phyloP scores from a whole-genome alignment of 2,797 vertebrate genomes.

The Hipposideros larvatus region DNA sequence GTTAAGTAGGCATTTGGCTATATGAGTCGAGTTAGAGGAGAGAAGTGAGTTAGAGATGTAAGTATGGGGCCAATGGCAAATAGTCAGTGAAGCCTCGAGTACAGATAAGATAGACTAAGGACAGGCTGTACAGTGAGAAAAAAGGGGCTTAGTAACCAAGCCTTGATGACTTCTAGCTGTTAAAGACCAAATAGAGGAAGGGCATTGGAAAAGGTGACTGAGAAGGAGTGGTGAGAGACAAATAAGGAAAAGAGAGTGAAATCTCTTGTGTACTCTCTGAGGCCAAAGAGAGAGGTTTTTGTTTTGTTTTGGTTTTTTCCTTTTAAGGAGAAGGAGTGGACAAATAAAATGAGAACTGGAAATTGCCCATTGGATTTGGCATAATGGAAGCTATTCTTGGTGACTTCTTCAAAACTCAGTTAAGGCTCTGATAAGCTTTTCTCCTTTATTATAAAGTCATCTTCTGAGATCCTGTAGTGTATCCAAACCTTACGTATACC shows the following conservation, averaged over 20 bases:
- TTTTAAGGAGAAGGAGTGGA: background rate
- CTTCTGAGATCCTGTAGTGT: background rate
- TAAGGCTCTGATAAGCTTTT: background rate
- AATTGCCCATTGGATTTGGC: background rate
- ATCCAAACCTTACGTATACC: background rate
- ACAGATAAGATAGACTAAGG: background rate
- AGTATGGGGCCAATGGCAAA: background rate
- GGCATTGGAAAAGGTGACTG: background rate
- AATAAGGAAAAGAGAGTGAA: background rate
- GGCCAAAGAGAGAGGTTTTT: background rate
- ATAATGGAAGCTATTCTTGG: background rate
- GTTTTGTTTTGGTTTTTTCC: background rate
- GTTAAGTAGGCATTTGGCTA: background rate
- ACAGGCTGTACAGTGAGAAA: background rate
- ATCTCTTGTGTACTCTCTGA: background rate
- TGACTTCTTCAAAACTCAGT: background rate
- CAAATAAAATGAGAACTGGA: background rate
- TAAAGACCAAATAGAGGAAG: background rate
- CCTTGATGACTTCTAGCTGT: background rate
- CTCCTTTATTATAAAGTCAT: background rate
- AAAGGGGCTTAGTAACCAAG: background rate
- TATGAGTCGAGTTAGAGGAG: background rate
- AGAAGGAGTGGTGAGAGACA: background rate
- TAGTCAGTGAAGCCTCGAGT: background rate
- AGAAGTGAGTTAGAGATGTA: background rate